Conservation (phyloP, 2,888 invertebrate genomes). For the Melieria picta region DNA sequence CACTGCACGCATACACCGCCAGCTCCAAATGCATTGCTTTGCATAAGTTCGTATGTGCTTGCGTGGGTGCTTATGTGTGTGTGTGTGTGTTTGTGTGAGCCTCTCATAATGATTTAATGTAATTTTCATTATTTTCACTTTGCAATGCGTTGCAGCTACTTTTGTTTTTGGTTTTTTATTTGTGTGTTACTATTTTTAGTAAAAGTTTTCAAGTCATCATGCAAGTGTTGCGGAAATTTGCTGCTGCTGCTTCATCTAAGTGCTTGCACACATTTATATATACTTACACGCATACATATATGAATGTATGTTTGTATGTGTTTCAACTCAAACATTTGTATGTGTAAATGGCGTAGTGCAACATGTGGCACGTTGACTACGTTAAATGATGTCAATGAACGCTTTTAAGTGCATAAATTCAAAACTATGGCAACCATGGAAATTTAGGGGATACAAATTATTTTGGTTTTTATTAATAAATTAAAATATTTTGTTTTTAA, state of each 20-base stretch:
- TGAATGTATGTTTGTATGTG: conserved; percentile 12
- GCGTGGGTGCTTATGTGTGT: conserved; percentile 13
- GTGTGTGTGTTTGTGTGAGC: conserved; percentile 33
- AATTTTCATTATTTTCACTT: conserved; percentile 60
- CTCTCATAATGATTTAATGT: conserved; percentile 57
- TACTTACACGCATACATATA: conserved; percentile 6
- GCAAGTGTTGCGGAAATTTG: too few relatives aligned
- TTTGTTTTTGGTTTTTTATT: neutral
- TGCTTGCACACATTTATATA: neutral
- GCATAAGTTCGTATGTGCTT: conserved; percentile 4
- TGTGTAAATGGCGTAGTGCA: too few relatives aligned
- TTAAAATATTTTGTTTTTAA: too few relatives aligned
- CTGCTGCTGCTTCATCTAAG: neutral
- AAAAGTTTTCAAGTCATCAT: too few relatives aligned
- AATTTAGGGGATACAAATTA: too few relatives aligned
- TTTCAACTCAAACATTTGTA: neutral
- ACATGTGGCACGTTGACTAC: too few relatives aligned
- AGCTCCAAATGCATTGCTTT: neutral
- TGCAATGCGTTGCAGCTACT: neutral
- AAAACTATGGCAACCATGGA: too few relatives aligned
- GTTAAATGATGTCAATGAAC: too few relatives aligned
- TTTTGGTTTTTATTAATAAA: too few relatives aligned
- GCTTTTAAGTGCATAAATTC: too few relatives aligned
- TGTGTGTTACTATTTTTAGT: neutral
- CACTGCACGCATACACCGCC: too few relatives aligned